Conservation (phyloP, 1,140 invertebrate species). For the Atta cephalotes region DNA sequence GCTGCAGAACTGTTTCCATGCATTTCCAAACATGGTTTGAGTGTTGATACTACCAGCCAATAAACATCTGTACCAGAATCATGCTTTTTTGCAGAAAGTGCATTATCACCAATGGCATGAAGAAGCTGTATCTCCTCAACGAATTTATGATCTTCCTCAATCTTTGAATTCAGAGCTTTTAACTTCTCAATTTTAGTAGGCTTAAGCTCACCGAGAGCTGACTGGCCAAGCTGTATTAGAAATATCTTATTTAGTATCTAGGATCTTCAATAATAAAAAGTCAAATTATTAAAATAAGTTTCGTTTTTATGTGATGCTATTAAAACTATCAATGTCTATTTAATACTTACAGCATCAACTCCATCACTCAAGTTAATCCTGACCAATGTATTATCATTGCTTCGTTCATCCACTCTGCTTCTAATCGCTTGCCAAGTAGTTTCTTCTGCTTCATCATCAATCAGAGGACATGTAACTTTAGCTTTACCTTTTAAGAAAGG, state of each 20-base stretch:
- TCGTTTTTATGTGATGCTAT: neutral
- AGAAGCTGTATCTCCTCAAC: slow-evolving; percentile 89
- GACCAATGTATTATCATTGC: slow-evolving; percentile 87
- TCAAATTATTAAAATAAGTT: neutral
- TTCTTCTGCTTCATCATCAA: slow-evolving; percentile 89
- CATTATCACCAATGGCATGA: slow-evolving; percentile 88
- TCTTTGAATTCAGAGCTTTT: slow-evolving; percentile 74
- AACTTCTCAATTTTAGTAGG: slow-evolving; percentile 81
- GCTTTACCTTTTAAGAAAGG: slow-evolving; percentile 84
- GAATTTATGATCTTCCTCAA: slow-evolving; percentile 89
- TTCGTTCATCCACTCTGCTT: slow-evolving; percentile 87
- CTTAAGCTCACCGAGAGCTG: slow-evolving; percentile 87
- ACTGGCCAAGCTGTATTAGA: slow-evolving; percentile 80
- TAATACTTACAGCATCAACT: slow-evolving; percentile 88
- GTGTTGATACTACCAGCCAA: slow-evolving; percentile 88
- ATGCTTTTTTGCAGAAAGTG: slow-evolving; percentile 84
- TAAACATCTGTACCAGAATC: slow-evolving; percentile 89
- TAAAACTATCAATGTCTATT: neutral
- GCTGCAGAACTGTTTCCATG: slow-evolving; percentile 90
- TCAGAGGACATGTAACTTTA: slow-evolving; percentile 86
- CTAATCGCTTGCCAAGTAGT: slow-evolving; percentile 88
- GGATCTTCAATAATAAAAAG: neutral
- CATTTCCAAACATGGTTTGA: slow-evolving; percentile 88
- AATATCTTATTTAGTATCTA: neutral
- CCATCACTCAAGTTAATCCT: slow-evolving; percentile 89